Conservation (phyloP, 37 sponge, comb jelly and placozoan genomes). For the Beroe forskalii region DNA sequence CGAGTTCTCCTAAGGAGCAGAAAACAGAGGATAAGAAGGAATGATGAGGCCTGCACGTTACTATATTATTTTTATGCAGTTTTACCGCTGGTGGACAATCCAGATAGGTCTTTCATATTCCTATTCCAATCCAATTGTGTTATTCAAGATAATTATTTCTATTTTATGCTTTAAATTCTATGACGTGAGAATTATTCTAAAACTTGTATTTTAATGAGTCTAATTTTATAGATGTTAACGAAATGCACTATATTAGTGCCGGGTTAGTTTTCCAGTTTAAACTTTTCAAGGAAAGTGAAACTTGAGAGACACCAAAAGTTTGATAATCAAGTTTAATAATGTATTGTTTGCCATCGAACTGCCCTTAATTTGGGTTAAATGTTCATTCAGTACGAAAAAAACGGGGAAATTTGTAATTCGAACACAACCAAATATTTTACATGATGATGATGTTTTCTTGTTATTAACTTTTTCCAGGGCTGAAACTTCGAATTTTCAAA, state of each 20-base stretch:
- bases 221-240: conserved; percentile 38
- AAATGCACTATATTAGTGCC: conserved; percentile 58
- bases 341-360: too few relatives aligned
- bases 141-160: neutral
- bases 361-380: neutral
- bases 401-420: too few relatives aligned
- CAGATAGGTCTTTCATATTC: neutral
- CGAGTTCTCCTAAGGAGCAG: conserved; percentile 1
- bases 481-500: too few relatives aligned
- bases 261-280: neutral
- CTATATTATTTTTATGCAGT: neutral
- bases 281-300: too few relatives aligned
- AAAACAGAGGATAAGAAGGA: conserved; percentile 35
- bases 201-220: conserved; percentile 16
- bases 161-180: neutral
- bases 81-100: neutral
- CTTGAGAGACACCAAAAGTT: too few relatives aligned
- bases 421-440: too few relatives aligned
- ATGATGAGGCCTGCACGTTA: neutral
- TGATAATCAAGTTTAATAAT: too few relatives aligned
- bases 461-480: too few relatives aligned
- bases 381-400: too few relatives aligned
- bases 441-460: too few relatives aligned
- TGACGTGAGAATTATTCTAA: neutral
- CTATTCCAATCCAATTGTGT: neutral